These are phyloP conservation scores for Cochlearius cochlearius DNA, from an alignment of 2,113 vertebrate species.

Conservation along the genomic window DNA sequence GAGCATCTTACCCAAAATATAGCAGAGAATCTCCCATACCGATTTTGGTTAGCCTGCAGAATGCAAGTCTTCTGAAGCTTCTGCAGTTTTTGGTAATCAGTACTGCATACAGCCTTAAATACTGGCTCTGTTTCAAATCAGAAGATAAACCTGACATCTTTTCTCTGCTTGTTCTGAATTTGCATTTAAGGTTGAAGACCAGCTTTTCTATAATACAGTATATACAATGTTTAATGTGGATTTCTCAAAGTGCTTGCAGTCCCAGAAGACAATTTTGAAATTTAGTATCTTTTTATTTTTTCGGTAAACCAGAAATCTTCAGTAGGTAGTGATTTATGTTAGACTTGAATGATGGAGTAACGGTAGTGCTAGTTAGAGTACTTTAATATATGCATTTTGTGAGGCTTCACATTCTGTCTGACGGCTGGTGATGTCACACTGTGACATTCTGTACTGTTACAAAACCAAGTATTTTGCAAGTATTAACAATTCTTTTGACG, in stretches of 20 bases:
- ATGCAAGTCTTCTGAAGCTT: background rate
- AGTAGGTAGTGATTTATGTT: background rate
- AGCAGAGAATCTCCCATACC: background rate
- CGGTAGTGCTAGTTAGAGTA: background rate
- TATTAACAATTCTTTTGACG: background rate
- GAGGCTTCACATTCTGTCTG: background rate
- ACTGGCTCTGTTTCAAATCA: background rate
- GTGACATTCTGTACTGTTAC: background rate
- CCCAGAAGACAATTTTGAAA: background rate
- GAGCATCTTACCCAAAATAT: background rate
- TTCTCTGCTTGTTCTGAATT: background rate
- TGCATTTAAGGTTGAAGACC: background rate
- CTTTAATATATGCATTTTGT: background rate
- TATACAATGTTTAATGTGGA: background rate
- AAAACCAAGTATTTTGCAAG: background rate
- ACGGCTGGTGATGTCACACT: background rate
- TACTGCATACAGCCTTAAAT: background rate
- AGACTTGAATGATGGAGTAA: background rate
- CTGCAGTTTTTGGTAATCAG: background rate
- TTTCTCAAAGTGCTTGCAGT: background rate
- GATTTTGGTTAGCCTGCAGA: background rate
- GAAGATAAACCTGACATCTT: background rate
- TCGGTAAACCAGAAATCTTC: background rate
- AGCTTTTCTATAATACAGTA: background rate
- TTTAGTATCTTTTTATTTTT: background rate